phyloP scores from a whole-genome alignment of 1,140 invertebrate species.

The Pseudomyrmex gracilis region DNA sequence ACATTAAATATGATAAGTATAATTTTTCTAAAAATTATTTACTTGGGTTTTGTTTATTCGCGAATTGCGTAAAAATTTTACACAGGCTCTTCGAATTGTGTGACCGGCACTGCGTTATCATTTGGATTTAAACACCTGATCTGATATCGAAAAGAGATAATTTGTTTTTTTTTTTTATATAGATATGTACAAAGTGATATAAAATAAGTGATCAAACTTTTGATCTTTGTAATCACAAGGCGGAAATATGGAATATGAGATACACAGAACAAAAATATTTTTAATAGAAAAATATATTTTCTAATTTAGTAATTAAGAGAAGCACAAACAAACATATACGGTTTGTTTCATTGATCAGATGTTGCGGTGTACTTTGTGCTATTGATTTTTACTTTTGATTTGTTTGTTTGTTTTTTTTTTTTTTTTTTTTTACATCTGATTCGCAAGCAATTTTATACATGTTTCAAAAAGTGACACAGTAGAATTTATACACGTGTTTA shows the following conservation, averaged over 20 bases:
- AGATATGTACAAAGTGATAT: not conserved
- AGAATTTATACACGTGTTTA: not conserved
- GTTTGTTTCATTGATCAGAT: too few species aligned
- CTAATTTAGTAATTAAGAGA: not conserved
- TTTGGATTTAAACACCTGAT: conserved; percentile 19
- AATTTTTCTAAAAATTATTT: not conserved
- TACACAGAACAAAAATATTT: not conserved
- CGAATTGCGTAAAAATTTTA: not conserved
- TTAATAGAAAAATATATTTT: not conserved
- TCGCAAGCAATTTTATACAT: too few species aligned
- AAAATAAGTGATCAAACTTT: not conserved
- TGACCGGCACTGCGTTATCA: conserved; percentile 5
- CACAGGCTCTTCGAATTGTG: not conserved
- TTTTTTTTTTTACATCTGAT: too few species aligned
- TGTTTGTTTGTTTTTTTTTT: too few species aligned
- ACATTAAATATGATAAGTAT: not conserved
- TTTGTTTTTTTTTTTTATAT: too few species aligned
- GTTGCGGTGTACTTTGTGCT: too few species aligned
- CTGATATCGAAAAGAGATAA: conserved; percentile 21
- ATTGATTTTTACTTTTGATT: too few species aligned
- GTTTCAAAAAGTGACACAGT: not conserved
- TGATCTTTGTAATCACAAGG: not conserved
- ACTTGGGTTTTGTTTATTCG: not conserved
- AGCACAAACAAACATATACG: too few species aligned
- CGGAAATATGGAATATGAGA: not conserved